These are phyloP conservation scores for Heteronetta atricapilla DNA, from an alignment of 2,113 vertebrate genomes.

Conservation along the genomic window DNA sequence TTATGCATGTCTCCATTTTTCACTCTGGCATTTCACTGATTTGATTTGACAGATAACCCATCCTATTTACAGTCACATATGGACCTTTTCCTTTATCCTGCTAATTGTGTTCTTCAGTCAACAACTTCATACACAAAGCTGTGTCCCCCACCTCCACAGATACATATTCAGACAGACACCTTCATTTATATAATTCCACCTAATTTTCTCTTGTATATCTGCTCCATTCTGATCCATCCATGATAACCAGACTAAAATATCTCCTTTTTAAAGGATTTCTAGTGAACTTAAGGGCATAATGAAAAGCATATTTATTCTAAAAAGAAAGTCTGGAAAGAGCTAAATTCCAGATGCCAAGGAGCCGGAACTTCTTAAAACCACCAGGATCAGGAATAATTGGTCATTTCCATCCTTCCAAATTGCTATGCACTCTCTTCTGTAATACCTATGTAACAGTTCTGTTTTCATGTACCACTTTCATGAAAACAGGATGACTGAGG, in stretches of 20 bases:
- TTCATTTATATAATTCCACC: neutral
- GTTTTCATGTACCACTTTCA: neutral
- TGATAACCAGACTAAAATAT: neutral
- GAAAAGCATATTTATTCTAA: neutral
- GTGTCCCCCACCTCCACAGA: neutral
- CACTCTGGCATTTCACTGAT: neutral
- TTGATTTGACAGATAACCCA: neutral
- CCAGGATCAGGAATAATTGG: neutral
- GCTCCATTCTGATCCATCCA: neutral
- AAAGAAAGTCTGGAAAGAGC: neutral
- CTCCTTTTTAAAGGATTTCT: neutral
- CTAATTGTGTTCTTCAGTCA: neutral
- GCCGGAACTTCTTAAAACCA: neutral
- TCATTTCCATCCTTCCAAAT: neutral
- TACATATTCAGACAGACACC: neutral
- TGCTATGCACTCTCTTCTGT: neutral
- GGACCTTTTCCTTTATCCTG: neutral
- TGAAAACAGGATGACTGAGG: neutral
- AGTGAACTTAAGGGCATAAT: neutral
- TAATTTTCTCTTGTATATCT: neutral
- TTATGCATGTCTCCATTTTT: neutral
- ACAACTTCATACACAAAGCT: neutral
- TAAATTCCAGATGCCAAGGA: neutral
- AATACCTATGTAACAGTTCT: neutral
- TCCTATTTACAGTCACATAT: neutral